phyloP scores from a whole-genome alignment of 1,140 invertebrate genomes.

The Cylas formicarius region DNA sequence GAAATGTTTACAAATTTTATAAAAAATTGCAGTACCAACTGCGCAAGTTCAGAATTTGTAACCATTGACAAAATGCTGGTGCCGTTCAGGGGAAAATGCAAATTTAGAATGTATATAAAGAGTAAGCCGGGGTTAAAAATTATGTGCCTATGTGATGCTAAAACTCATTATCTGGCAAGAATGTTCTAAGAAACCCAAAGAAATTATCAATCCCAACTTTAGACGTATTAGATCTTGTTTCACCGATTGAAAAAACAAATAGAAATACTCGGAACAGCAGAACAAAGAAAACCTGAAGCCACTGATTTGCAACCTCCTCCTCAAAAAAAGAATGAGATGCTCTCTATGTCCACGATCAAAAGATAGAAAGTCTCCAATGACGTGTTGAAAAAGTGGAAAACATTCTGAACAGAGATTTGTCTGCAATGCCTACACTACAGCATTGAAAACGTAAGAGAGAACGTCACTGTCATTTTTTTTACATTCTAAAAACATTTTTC shows the following conservation, averaged over 20 bases:
- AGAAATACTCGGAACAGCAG: slow-evolving; percentile 2
- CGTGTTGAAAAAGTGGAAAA: slow-evolving; percentile 6
- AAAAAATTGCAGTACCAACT: slow-evolving; percentile 14
- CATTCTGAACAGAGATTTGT: too few species aligned
- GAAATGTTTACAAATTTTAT: slow-evolving; percentile 15
- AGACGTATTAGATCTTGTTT: slow-evolving; percentile 10
- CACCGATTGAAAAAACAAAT: slow-evolving; percentile 12
- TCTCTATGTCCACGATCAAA: slow-evolving; percentile 8
- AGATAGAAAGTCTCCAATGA: slow-evolving; percentile 4
- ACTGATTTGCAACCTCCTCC: not conserved
- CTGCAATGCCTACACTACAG: too few species aligned
- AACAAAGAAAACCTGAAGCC: not conserved
- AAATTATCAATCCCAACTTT: slow-evolving; percentile 13
- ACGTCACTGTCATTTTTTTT: too few species aligned
- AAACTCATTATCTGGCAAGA: slow-evolving; percentile 10
- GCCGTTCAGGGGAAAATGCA: slow-evolving; percentile 8
- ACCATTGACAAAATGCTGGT: slow-evolving; percentile 14
- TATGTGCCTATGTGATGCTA: slow-evolving; percentile 7
- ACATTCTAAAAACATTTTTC: not conserved
- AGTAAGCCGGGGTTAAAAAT: slow-evolving; percentile 16
- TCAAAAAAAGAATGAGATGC: slow-evolving; percentile 9
- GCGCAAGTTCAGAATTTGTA: slow-evolving; percentile 4
- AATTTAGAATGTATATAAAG: slow-evolving; percentile 14
- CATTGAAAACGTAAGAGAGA: too few species aligned
- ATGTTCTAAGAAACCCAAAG: slow-evolving; percentile 3